Percentiles rank a stretch among this genome's conserved stretches.
phyloP scores from a whole-genome alignment of 2,113 vertebrate genomes.

The Rhabdomys dilectus region DNA sequence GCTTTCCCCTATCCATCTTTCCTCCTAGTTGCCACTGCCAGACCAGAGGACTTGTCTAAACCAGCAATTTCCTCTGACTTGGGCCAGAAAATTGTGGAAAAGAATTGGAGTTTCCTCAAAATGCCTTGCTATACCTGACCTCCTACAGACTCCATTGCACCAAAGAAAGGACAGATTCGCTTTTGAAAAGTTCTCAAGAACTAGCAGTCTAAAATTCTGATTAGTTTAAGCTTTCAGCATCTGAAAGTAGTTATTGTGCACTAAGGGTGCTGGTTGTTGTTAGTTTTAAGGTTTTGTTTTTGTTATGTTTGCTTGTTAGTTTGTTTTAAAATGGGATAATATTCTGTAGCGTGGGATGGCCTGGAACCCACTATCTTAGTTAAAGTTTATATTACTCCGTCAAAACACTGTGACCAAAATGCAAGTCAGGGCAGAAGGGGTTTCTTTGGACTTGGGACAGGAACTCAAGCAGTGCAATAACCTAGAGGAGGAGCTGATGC shows the following conservation, averaged over 20 bases:
- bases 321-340: background rate
- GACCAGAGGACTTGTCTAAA: no score
- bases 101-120: background rate
- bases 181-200: background rate
- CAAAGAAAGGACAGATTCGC: background rate
- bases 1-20: background rate
- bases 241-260: background rate
- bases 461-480: no score
- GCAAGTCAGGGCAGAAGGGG: no score
- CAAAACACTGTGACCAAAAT: no score
- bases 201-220: background rate
- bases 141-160: background rate
- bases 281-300: background rate
- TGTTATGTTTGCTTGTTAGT: background rate
- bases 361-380: background rate
- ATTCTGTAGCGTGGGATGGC: background rate
- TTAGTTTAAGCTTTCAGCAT: background rate
- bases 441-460: no score
- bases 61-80: background rate
- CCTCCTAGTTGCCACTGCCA: background rate
- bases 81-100: background rate
- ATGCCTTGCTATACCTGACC: background rate
- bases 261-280: background rate
- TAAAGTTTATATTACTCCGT: no score
- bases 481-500: no score